These are phyloP conservation scores for Agrotis segetum DNA, from an alignment of 2,888 invertebrate genomes.

Conservation along the genomic window DNA sequence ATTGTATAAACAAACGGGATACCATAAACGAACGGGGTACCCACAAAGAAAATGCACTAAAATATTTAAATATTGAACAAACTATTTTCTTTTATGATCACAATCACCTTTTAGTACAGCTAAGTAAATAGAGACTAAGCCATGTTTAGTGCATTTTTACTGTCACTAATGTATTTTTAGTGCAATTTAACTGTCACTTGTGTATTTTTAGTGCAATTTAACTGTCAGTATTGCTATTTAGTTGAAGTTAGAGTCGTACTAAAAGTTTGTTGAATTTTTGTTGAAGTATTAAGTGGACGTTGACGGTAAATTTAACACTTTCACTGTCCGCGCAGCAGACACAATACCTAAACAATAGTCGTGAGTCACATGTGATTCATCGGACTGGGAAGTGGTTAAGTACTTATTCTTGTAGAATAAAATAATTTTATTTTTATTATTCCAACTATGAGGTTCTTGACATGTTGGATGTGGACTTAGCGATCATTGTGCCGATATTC, in stretches of 20 bases:
- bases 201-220: conserved; percentile 1
- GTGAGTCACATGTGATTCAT: too few species aligned
- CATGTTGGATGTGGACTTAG: too few species aligned
- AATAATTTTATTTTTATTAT: too few species aligned
- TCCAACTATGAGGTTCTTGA: too few species aligned
- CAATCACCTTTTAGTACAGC: conserved; percentile 40
- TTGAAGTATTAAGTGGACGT: conserved; percentile 10
- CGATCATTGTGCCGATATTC: too few species aligned
- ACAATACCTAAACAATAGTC: too few species aligned
- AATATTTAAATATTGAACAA: neutral
- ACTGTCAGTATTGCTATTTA: conserved; percentile 13
- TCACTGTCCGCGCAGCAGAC: too few species aligned
- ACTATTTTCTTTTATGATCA: conserved; percentile 37
- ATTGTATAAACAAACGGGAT: too few species aligned
- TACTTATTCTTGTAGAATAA: neutral
- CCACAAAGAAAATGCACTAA: too few species aligned
- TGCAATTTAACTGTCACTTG: neutral
- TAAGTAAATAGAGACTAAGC: conserved; percentile 11
- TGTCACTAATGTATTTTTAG: neutral
- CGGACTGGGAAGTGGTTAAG: too few species aligned
- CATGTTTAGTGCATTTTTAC: conserved; percentile 32
- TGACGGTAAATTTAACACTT: conserved; percentile 21
- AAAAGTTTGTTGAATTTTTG: conserved; percentile 32
- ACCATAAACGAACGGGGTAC: too few species aligned
- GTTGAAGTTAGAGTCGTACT: conserved; percentile 41